Conservation (phyloP, 2,888 invertebrate species). For the Ptychoptera albimana region DNA sequence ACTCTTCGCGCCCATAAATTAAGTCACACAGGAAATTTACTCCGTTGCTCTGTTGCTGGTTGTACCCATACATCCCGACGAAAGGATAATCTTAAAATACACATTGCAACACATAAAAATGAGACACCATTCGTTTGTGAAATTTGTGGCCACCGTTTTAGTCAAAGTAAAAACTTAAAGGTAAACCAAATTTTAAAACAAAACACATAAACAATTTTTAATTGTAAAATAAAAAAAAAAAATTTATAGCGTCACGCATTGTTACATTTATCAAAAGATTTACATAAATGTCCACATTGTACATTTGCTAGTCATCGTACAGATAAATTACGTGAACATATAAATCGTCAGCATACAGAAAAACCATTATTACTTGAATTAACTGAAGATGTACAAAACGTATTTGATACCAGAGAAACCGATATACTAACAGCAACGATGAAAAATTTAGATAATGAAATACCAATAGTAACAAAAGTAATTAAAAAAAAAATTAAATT, state of each 20-base stretch:
- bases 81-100: conserved; percentile 37
- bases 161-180: conserved; percentile 35
- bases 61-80: conserved; percentile 33
- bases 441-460: too few species aligned
- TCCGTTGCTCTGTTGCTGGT: conserved; percentile 31
- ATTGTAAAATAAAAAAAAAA: background rate
- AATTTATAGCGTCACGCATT: conserved; percentile 20
- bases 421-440: too few species aligned
- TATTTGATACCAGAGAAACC: too few species aligned
- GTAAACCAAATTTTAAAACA: background rate
- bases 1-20: conserved; percentile 36
- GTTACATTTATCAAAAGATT: conserved; percentile 20
- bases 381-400: background rate
- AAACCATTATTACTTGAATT: conserved; percentile 2
- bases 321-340: conserved; percentile 37
- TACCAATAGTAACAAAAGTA: too few species aligned
- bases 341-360: conserved; percentile 10
- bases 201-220: too few species aligned
- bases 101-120: conserved; percentile 36
- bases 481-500: too few species aligned
- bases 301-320: conserved; percentile 32
- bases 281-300: conserved; percentile 31
- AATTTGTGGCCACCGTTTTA: conserved; percentile 38
- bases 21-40: conserved; percentile 34
- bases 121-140: conserved; percentile 39